Percentiles rank a stretch among this genome's conserved stretches.
Evolutionary conservation across 2,113 vertebrate genomes (phyloP).

Genomic region (Brienomyrus brachyistius): DNA sequence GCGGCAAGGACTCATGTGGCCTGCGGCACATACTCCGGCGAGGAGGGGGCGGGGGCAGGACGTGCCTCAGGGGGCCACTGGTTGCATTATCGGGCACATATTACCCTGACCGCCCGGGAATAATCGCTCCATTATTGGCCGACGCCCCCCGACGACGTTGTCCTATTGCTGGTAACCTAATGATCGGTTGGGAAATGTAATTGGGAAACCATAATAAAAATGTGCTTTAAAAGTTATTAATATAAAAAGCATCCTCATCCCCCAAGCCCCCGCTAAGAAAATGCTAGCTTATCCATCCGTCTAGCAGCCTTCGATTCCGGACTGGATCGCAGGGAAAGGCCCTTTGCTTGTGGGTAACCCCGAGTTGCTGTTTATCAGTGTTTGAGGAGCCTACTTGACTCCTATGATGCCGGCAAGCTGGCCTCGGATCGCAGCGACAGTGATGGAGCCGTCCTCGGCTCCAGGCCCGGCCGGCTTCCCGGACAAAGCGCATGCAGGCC

Average conservation of each 20-base stretch:
- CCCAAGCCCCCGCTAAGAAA: not conserved
- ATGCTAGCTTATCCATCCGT: not conserved
- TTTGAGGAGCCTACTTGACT: not conserved
- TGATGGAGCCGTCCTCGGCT: not conserved
- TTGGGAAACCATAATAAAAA: slow-evolving; percentile 1
- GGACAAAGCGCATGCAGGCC: slow-evolving; percentile 27
- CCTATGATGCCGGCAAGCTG: not conserved
- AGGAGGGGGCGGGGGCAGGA: not conserved
- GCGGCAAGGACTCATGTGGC: slow-evolving; percentile 2
- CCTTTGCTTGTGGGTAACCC: not conserved
- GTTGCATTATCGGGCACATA: slow-evolving; percentile 37
- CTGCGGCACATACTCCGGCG: slow-evolving; percentile 14
- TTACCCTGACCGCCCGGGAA: slow-evolving; percentile 29
- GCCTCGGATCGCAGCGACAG: not conserved
- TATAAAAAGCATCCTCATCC: not conserved
- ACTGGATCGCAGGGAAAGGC: not conserved
- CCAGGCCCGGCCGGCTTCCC: slow-evolving; percentile 20
- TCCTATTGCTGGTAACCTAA: slow-evolving; percentile 36
- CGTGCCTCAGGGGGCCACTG: slow-evolving; percentile 32
- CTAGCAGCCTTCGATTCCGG: not conserved
- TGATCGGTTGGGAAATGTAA: not conserved
- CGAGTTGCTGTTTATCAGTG: not conserved
- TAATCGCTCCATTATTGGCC: slow-evolving; percentile 23
- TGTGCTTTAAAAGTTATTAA: not conserved
- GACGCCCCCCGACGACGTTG: slow-evolving; percentile 2